Conservation (phyloP, 2,888 invertebrate species). For the Anagyrus pseudococci region DNA sequence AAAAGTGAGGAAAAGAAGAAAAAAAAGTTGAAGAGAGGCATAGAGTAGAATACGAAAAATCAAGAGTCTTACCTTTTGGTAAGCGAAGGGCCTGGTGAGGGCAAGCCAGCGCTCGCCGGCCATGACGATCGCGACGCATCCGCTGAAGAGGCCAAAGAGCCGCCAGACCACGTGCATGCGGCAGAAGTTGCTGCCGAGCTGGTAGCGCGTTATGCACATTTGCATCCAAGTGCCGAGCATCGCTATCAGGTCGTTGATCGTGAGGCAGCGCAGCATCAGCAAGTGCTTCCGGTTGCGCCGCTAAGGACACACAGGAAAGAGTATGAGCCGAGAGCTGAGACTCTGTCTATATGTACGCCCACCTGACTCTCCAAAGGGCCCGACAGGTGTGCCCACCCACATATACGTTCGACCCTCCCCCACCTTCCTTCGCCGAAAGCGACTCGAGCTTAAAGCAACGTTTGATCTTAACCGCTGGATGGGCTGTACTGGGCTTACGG, state of each 20-base stretch:
- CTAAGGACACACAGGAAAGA: constrained; percentile 48
- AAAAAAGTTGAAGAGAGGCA: too few relatives aligned
- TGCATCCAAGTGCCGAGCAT: constrained; percentile 79
- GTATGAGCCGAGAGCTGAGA: constrained; percentile 3
- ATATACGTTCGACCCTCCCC: too few relatives aligned
- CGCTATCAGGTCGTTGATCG: constrained; percentile 81
- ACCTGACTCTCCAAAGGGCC: too few relatives aligned
- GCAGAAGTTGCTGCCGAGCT: constrained; percentile 66
- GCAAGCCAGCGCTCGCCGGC: constrained; percentile 87
- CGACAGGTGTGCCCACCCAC: too few relatives aligned
- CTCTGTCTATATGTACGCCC: neutral
- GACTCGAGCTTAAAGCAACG: too few relatives aligned
- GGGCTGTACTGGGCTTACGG: too few relatives aligned
- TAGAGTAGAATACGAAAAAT: neutral
- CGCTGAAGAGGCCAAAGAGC: constrained; percentile 85
- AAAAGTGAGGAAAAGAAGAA: neutral
- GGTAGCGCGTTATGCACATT: constrained; percentile 66
- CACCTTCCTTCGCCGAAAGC: too few relatives aligned
- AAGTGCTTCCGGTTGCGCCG: constrained; percentile 82
- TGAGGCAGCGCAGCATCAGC: constrained; percentile 78
- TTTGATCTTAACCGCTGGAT: too few relatives aligned
- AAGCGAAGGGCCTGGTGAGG: constrained; percentile 83
- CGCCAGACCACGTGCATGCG: constrained; percentile 76
- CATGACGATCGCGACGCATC: constrained; percentile 88
- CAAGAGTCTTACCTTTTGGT: constrained; percentile 76